A percentile compares a stretch with the other conserved stretches of the same genome.
Conservation (phyloP, 2,797 vertebrate species). For the Mastacembelus armatus region DNA sequence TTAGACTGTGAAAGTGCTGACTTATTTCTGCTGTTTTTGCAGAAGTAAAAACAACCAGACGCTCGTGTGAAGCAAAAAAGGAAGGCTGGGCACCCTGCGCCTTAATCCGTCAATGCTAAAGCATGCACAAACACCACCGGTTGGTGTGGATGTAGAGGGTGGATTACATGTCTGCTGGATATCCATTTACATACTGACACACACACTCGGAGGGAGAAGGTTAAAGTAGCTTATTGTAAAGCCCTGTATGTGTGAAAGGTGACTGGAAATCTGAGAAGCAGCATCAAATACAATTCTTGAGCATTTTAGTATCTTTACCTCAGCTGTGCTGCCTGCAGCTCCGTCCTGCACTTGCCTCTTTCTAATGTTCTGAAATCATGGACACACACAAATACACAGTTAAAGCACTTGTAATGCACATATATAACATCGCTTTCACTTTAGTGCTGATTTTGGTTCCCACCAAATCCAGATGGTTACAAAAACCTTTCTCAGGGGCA, state of each 20-base stretch:
- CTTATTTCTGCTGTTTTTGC: conserved; percentile 45
- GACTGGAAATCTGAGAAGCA: not conserved
- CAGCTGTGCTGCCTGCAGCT: conserved; percentile 27
- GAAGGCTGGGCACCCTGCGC: too few relatives aligned
- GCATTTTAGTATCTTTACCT: conserved; percentile 53
- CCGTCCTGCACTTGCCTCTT: conserved; percentile 39
- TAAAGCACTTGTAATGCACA: too few relatives aligned
- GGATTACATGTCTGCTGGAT: conserved; percentile 28
- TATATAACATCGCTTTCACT: too few relatives aligned
- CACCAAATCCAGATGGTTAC: too few relatives aligned
- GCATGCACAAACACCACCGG: not conserved
- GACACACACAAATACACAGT: conserved; percentile 24
- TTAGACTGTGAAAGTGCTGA: not conserved
- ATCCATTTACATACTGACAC: not conserved
- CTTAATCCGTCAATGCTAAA: too few relatives aligned
- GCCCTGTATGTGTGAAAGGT: not conserved
- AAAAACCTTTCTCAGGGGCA: too few relatives aligned
- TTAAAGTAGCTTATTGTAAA: not conserved
- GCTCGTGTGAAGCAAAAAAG: too few relatives aligned
- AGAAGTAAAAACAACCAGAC: conserved; percentile 48
- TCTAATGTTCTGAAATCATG: conserved; percentile 64
- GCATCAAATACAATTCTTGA: not conserved
- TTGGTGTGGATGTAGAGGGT: conserved; percentile 15
- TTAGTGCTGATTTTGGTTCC: too few relatives aligned
- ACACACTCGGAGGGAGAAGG: not conserved